phyloP scores from a whole-genome alignment of 2,797 vertebrate genomes.

The Dipus sagitta region DNA sequence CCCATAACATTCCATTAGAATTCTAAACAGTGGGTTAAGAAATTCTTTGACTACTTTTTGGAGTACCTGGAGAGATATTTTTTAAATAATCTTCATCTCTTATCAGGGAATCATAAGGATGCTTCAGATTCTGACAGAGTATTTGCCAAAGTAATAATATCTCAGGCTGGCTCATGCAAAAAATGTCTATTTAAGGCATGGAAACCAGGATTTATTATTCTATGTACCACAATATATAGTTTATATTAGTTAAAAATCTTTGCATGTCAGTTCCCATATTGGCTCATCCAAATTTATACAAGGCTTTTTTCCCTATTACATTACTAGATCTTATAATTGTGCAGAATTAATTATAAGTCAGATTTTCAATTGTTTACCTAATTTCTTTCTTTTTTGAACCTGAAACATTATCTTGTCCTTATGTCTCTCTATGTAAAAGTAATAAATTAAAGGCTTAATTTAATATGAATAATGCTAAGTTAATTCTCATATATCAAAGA shows the following conservation, averaged over 20 bases:
- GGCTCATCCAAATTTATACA: not conserved
- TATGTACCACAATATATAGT: not conserved
- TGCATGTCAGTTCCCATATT: not conserved
- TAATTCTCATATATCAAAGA: not conserved
- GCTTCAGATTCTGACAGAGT: not conserved
- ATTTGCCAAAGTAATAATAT: not conserved
- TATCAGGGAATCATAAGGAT: not conserved
- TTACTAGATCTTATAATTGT: not conserved
- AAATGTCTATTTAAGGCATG: not conserved
- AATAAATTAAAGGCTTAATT: slow-evolving; percentile 1
- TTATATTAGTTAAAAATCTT: not conserved
- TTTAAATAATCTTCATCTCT: not conserved
- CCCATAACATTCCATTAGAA: not conserved
- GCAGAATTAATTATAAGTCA: not conserved
- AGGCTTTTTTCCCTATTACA: not conserved
- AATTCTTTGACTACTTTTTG: not conserved
- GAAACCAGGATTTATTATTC: not conserved
- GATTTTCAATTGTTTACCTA: not conserved
- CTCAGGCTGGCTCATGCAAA: not conserved
- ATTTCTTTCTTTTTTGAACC: not conserved
- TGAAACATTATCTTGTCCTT: not conserved
- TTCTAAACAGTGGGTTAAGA: not conserved
- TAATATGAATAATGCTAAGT: slow-evolving; percentile 11
- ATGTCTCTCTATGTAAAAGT: not conserved
- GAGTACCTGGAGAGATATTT: not conserved